phyloP scores from a whole-genome alignment of 2,888 invertebrate species.

The Acanthoscelides obtectus region DNA sequence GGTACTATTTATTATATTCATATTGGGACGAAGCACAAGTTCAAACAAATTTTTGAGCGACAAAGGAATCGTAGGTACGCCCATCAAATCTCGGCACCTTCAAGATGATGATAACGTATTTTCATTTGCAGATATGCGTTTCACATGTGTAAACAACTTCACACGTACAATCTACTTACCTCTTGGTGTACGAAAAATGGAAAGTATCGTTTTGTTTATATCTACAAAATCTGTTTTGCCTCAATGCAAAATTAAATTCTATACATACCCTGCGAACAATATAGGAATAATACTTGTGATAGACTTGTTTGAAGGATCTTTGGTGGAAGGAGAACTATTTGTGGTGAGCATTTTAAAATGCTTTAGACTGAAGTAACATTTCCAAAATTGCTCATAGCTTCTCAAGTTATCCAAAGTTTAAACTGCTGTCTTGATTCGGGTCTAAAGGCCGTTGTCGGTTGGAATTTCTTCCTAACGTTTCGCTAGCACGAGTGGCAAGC shows the following conservation, averaged over 20 bases:
- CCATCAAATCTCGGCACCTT: neutral
- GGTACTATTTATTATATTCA: neutral
- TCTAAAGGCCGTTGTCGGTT: too few species aligned
- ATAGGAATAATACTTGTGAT: neutral
- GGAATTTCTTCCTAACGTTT: too few species aligned
- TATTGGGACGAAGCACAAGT: neutral
- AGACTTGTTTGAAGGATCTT: neutral
- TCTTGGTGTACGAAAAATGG: neutral
- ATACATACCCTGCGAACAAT: neutral
- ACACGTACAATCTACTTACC: neutral
- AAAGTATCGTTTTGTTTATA: neutral
- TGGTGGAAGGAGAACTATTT: neutral
- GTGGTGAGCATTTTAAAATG: neutral
- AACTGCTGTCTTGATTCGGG: too few species aligned
- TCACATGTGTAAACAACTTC: neutral
- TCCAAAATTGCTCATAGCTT: too few species aligned
- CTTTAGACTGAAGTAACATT: too few species aligned
- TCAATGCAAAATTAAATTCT: neutral
- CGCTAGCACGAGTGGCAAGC: too few species aligned
- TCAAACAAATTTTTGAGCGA: neutral
- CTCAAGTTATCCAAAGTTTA: too few species aligned
- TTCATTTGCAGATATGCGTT: neutral
- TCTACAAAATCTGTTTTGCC: neutral
- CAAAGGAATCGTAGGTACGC: neutral
- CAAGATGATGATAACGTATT: neutral